A percentile compares a stretch with the other conserved stretches of the same genome.
These are phyloP conservation scores for Drosophila willistoni DNA, from an alignment of 1,140 invertebrate species.

Conservation along the genomic window DNA sequence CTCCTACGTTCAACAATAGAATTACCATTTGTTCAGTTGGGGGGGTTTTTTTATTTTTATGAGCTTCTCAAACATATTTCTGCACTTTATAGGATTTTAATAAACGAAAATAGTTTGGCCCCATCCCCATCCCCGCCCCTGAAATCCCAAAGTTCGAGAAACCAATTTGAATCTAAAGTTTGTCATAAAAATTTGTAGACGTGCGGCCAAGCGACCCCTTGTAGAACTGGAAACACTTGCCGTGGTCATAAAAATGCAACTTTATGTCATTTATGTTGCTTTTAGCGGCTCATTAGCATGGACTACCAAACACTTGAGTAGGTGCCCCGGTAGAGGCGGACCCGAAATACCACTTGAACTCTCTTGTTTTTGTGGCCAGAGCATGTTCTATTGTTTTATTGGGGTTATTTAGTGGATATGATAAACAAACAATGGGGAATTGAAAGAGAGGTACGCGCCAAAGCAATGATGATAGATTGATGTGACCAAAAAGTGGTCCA, in stretches of 20 bases:
- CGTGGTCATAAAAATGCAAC: constrained; percentile 71
- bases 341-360: constrained; percentile 9
- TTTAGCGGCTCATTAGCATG: constrained; percentile 79
- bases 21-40: constrained; percentile 61
- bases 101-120: constrained; percentile 67
- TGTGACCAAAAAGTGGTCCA: constrained; percentile 34
- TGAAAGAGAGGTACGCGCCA: background rate
- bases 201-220: constrained; percentile 22
- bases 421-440: constrained; percentile 42
- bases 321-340: background rate
- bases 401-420: constrained; percentile 53
- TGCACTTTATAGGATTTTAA: constrained; percentile 80
- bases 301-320: constrained; percentile 45
- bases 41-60: constrained; percentile 73
- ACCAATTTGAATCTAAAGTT: constrained; percentile 50
- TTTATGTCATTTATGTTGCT: constrained; percentile 81
- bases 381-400: constrained; percentile 67
- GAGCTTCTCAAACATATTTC: constrained; percentile 69
- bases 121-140: constrained; percentile 15
- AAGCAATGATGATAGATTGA: constrained; percentile 33
- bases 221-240: constrained; percentile 57
- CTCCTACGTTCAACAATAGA: constrained; percentile 51
- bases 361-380: constrained; percentile 19
- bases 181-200: constrained; percentile 77
- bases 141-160: constrained; percentile 44